Evolutionary conservation across 2,797 vertebrate genomes (phyloP).

Genomic region (Clamator glandarius): DNA sequence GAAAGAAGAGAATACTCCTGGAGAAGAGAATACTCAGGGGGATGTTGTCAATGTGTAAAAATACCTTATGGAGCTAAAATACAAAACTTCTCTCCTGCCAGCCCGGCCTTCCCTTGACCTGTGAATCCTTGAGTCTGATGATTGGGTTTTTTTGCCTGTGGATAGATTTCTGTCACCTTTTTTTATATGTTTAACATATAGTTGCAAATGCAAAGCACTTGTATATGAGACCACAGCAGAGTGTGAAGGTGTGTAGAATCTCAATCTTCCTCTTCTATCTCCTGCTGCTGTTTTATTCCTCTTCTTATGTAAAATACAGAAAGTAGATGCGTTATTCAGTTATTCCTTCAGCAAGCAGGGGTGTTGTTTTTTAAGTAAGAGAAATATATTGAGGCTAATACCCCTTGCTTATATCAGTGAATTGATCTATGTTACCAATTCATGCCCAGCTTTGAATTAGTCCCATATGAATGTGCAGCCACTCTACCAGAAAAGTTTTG

Average conservation of each 20-base stretch:
- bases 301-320: not conserved
- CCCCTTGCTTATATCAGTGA: not conserved
- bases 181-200: not conserved
- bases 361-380: not conserved
- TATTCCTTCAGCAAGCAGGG: not conserved
- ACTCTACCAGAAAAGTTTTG: not conserved
- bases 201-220: not conserved
- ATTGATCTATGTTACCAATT: not conserved
- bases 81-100: conserved; percentile 24
- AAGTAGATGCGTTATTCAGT: not conserved
- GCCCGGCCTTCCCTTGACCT: not conserved
- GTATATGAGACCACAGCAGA: not conserved
- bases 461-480: not conserved
- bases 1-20: not conserved
- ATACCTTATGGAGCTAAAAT: not conserved
- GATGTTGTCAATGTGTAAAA: not conserved
- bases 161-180: not conserved
- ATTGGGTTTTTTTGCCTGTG: not conserved
- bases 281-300: not conserved
- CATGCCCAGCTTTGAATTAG: not conserved
- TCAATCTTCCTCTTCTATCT: not conserved
- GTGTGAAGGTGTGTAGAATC: not conserved
- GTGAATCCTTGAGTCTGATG: not conserved
- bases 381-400: not conserved
- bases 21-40: not conserved